Base-by-base conservation (phyloP, 2,888 invertebrate genomes). In the Nephrotoma appendiculata region DNA sequence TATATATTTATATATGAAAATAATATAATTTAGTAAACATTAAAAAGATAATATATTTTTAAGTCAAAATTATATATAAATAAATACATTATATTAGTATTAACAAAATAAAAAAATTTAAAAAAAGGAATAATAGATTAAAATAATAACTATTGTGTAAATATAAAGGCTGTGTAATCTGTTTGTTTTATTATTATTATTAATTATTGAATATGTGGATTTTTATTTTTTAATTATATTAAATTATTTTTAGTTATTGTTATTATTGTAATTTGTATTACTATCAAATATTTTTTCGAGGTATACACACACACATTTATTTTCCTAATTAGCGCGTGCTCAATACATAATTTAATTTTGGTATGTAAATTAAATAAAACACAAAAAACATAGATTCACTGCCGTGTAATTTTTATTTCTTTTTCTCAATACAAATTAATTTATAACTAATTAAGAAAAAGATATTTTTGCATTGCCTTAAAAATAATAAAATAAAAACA, bases 101-200 rank as follows among this genome's bases (percentile, higher is more conserved):
- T 31, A 71, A 71, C 71, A 71, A 71, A n/a, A 31, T 71, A 71
- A 71, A 9, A 31, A 31, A 71, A 71, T 31, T 44, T 6, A 5
- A 44, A 44, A 44, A 44, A 44, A 44, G 44, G 11, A 44, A 44
- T 9, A 6, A 71, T 71, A 71, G 71, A 71, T 71, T 71, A 71
- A 71, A 71, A 31, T 71, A 15, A 71, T 71, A 71, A 71, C 71
- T 71, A 71, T 71, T 71, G 71, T 84, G 84, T 84, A 84, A 84
- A 84, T 42, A 84, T 84, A 84, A 84, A 84, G 84, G 84, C 84
- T 84, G 84, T 84, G 84, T 84, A 84, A 84, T 84, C 43, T 84
- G 84, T 84, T 84, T 42, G 43, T 42, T 84, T 84, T 84, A 84
- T 42, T 84, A 84, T 84, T 84, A 44, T 44, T 44, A 44, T 44